Percentiles rank a stretch among this genome's conserved stretches.
phyloP scores from a whole-genome alignment of 1,140 invertebrate genomes.

The Ditylenchus dipsaci region DNA sequence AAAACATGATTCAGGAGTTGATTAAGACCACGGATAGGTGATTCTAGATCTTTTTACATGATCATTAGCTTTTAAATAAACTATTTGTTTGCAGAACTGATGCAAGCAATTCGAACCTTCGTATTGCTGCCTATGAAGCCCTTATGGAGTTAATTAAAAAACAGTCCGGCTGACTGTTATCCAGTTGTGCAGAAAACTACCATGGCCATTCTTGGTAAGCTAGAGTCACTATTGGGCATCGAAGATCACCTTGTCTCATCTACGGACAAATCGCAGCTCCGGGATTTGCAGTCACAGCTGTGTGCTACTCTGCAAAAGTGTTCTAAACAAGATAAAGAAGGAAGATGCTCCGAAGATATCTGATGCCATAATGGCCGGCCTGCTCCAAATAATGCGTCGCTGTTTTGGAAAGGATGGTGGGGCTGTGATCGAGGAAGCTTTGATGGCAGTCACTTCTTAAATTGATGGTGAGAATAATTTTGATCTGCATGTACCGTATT shows the following conservation, averaged over 20 bases:
- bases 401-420: slow-evolving; percentile 76
- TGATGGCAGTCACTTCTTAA: slow-evolving; percentile 90
- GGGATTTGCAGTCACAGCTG: slow-evolving; percentile 89
- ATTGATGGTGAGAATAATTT: slow-evolving; percentile 77
- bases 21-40: slow-evolving; percentile 87
- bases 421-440: slow-evolving; percentile 93
- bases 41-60: slow-evolving; percentile 1
- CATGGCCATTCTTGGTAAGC: slow-evolving; percentile 84
- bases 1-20: slow-evolving; percentile 82
- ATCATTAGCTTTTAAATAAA: neutral
- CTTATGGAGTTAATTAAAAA: slow-evolving; percentile 99
- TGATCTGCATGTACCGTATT: too few species aligned
- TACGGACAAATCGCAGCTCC: slow-evolving; percentile 84
- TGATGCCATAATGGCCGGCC: slow-evolving; percentile 89
- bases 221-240: slow-evolving; percentile 87
- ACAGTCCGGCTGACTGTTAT: slow-evolving; percentile 94
- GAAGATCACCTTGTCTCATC: slow-evolving; percentile 73
- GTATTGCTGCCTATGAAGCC: slow-evolving; percentile 94
- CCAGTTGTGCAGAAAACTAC: slow-evolving; percentile 89
- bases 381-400: slow-evolving; percentile 62
- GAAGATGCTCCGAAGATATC: slow-evolving; percentile 83
- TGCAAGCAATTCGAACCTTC: slow-evolving; percentile 73
- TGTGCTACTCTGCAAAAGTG: slow-evolving; percentile 85
- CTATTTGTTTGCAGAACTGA: slow-evolving; percentile 60
- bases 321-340: slow-evolving; percentile 67